Evolutionary conservation across 2,113 vertebrate species (phyloP).

Genomic region (Hepsetus odoe): DNA sequence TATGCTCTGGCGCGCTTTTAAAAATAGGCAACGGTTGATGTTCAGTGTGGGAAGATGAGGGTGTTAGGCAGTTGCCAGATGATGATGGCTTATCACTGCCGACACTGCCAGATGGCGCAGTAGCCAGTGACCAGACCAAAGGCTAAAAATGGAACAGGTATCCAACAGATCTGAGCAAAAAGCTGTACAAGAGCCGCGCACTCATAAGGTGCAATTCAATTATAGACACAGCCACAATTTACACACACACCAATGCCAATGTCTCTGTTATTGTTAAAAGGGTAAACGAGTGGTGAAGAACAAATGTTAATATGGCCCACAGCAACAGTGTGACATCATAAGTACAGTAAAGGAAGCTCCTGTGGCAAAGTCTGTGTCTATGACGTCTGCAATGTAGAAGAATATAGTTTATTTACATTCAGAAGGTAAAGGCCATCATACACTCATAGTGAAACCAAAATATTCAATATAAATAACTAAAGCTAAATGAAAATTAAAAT

Average conservation of each 20-base stretch:
- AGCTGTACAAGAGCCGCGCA: background rate
- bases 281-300: background rate
- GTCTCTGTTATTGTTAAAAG: background rate
- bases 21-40: too few relatives aligned
- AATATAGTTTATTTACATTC: too few relatives aligned
- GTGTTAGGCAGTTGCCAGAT: slow-evolving; percentile 1
- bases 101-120: slow-evolving; percentile 47
- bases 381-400: too few relatives aligned
- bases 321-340: background rate
- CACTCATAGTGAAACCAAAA: too few relatives aligned
- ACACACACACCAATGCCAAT: slow-evolving; percentile 35
- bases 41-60: background rate
- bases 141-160: slow-evolving; percentile 58
- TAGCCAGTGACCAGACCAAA: slow-evolving; percentile 39
- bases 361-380: too few relatives aligned
- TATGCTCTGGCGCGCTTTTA: too few relatives aligned
- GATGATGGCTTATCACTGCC: slow-evolving; percentile 35
- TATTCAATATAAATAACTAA: too few relatives aligned
- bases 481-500: too few relatives aligned
- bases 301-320: background rate
- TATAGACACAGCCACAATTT: slow-evolving; percentile 46
- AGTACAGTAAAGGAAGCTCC: background rate
- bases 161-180: slow-evolving; percentile 50
- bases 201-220: slow-evolving; percentile 36
- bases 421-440: too few relatives aligned